phyloP scores from a whole-genome alignment of 2,797 vertebrate species.

The Pogoniulus pusillus region DNA sequence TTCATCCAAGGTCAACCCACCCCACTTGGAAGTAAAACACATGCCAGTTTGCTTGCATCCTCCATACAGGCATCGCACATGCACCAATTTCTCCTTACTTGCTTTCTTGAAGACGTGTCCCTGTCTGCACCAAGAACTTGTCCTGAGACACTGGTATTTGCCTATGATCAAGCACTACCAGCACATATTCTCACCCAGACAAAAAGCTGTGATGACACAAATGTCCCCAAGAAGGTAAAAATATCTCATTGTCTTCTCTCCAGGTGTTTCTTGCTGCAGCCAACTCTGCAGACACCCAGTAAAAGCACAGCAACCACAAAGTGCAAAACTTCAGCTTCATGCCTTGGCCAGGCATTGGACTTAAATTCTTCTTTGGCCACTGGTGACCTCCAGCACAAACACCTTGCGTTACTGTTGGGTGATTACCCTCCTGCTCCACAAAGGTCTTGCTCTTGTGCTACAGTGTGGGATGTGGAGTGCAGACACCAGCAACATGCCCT shows the following conservation, averaged over 20 bases:
- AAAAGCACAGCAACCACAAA: not conserved
- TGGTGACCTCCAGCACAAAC: not conserved
- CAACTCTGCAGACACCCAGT: not conserved
- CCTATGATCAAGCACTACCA: not conserved
- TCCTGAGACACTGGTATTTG: not conserved
- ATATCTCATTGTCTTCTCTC: not conserved
- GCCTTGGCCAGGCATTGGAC: not conserved
- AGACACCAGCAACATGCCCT: not conserved
- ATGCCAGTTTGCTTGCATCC: not conserved
- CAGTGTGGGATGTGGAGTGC: fast-evolving
- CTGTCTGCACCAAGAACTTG: fast-evolving
- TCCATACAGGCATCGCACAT: not conserved
- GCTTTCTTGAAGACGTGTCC: not conserved
- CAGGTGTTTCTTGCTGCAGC: not conserved
- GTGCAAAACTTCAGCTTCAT: not conserved
- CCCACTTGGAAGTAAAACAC: not conserved
- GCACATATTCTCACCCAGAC: not conserved
- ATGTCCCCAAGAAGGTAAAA: not conserved
- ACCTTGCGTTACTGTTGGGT: not conserved
- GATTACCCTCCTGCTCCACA: fast-evolving
- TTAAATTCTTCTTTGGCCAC: not conserved
- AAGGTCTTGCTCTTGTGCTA: not conserved
- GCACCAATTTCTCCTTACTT: fast-evolving
- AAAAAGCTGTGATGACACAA: not conserved
- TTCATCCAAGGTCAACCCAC: not conserved